Evolutionary conservation across 2,113 vertebrate species (phyloP).

Genomic region (Promerops cafer): DNA sequence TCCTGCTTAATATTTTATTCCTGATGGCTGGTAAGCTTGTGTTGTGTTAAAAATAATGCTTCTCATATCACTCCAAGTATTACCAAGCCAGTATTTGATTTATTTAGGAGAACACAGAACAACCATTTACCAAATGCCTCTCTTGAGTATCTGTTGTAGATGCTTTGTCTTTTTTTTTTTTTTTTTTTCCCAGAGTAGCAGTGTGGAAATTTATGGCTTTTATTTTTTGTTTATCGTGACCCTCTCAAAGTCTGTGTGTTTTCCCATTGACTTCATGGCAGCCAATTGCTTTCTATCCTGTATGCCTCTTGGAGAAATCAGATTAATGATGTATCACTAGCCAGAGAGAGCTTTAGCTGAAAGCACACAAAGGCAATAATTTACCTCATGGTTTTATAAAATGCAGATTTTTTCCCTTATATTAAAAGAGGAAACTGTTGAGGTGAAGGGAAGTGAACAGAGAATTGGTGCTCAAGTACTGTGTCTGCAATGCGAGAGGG

Average conservation of each 20-base stretch:
- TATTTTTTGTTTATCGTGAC: background rate
- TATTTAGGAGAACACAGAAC: background rate
- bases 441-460: background rate
- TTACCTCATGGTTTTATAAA: background rate
- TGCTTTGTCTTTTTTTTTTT: background rate
- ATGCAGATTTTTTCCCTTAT: background rate
- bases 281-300: background rate
- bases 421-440: background rate
- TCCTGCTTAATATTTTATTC: background rate
- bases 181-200: background rate
- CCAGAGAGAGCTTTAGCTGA: background rate
- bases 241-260: background rate
- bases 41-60: background rate
- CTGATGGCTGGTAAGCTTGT: background rate
- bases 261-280: background rate
- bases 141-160: background rate
- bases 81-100: background rate
- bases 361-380: background rate
- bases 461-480: background rate
- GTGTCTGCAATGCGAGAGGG: rapidly evolving
- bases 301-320: background rate
- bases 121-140: background rate
- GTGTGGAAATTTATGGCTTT: background rate
- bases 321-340: background rate
- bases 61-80: background rate